Percentiles rank a stretch among this genome's conserved stretches.
phyloP scores from a whole-genome alignment of 2,113 vertebrate genomes.

The Tautogolabrus adspersus region DNA sequence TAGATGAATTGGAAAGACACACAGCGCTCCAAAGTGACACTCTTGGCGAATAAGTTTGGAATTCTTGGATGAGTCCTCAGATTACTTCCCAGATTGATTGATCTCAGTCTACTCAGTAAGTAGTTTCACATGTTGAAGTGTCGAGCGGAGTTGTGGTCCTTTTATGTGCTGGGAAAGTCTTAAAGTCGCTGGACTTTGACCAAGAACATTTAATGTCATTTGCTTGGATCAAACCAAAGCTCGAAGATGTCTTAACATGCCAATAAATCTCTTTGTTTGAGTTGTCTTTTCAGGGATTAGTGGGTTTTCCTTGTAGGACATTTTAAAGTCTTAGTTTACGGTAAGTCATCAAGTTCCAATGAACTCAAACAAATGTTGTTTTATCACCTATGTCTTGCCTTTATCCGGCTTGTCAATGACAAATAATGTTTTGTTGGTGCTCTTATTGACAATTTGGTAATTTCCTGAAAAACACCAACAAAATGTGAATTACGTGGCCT shows the following conservation, averaged over 20 bases:
- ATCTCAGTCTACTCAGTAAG: neutral
- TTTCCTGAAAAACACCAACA: too few relatives aligned
- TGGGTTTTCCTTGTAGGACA: slow-evolving; percentile 1
- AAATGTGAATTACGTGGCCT: too few relatives aligned
- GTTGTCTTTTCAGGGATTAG: slow-evolving; percentile 32
- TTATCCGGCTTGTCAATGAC: too few relatives aligned
- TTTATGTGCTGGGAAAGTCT: slow-evolving; percentile 1
- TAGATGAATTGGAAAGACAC: neutral
- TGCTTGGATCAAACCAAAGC: slow-evolving; percentile 33
- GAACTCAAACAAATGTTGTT: too few relatives aligned
- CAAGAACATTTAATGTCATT: neutral
- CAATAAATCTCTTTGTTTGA: slow-evolving; percentile 25
- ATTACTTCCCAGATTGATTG: neutral
- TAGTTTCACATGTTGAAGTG: neutral
- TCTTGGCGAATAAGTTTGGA: neutral
- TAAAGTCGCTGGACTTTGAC: slow-evolving; percentile 13
- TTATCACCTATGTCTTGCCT: too few relatives aligned
- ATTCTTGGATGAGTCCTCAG: neutral
- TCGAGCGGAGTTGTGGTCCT: neutral
- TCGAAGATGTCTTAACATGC: slow-evolving; percentile 23
- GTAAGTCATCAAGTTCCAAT: too few relatives aligned
- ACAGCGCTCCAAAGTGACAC: neutral
- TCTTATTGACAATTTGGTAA: too few relatives aligned
- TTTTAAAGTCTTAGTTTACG: too few relatives aligned
- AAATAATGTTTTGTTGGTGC: too few relatives aligned